phyloP scores from a whole-genome alignment of 1,140 invertebrate genomes.

The Drosophila busckii region DNA sequence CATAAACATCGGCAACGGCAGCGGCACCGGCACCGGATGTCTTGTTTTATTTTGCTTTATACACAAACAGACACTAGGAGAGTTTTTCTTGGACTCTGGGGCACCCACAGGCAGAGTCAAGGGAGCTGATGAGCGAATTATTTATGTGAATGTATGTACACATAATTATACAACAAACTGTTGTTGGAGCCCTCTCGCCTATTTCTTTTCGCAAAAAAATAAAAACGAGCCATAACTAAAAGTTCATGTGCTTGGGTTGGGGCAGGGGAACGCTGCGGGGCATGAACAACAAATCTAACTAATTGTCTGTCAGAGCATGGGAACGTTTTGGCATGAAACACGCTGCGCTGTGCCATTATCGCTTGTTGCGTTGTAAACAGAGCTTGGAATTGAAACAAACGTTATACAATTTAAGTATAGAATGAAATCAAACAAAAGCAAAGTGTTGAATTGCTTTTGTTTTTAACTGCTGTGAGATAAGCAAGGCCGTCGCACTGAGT shows the following conservation, averaged over 20 bases:
- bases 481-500: constrained; percentile 4
- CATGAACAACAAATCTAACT: constrained; percentile 17
- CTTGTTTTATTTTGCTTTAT: constrained; percentile 59
- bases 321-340: constrained; percentile 29
- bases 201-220: constrained; percentile 17
- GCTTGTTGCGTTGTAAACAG: no score
- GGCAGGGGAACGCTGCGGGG: constrained; percentile 33
- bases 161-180: constrained; percentile 63
- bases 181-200: constrained; percentile 23
- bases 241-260: constrained; percentile 61
- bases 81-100: no score
- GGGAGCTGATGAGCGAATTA: constrained; percentile 53
- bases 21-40: constrained; percentile 57
- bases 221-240: constrained; percentile 33
- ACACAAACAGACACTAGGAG: constrained; percentile 21
- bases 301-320: constrained; percentile 9
- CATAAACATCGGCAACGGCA: constrained; percentile 1
- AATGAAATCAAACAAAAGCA: not conserved
- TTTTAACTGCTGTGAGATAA: no score
- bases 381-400: not conserved
- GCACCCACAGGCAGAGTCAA: constrained; percentile 41
- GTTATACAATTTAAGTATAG: not conserved
- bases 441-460: no score
- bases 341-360: no score
- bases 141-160: constrained; percentile 72